Base-by-base conservation (phyloP, 2,113 vertebrate genomes). In the Etheostoma cragini region DNA sequence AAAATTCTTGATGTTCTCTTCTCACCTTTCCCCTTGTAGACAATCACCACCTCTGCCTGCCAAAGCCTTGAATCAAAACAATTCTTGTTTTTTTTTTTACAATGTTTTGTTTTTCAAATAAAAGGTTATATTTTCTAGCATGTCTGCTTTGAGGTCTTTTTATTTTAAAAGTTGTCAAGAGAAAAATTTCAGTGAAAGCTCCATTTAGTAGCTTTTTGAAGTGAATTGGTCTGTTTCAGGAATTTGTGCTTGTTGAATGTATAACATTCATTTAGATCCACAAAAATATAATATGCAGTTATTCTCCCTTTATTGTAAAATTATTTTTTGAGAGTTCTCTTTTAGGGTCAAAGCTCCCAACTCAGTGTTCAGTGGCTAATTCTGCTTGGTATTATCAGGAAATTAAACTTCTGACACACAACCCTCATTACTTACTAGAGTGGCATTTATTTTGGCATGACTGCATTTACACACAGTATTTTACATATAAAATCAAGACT, bases 11-110 rank as follows among this genome's bases (percentile, higher is more conserved):
- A 26, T 77, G 24, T 52, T 69, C 19, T 68, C 49, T 22, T 80
- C n/a, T 76, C 12, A 8, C 54, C 22, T 74, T 75, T 21, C 30
- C 52, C 38, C 64, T 47, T 24, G 11, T 76, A 83, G 76, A 83
- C 50, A 66, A 35, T 77, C 69, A 80, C 85, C 88, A 86, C 73
- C n/a, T 90, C 71, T 89, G 83, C 91, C 92, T 93, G 72, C 46
- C 56, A 15, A 53, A 87, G 74, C 87, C 86, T 91, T 88, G 71
- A 92, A 90, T 88, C 70, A 91, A 91, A 86, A 90, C 78, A 57
- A 61, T 12, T 73, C 24, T 49, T 11, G 3, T 68, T 82, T 80
- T 68, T 75, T 73, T 80, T 61, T 75, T 49, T 14, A 52, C 33
- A 49, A 64, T 63, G 19, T 80, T 90, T 73, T 74, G 50, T 84